A percentile compares a stretch with the other conserved stretches of the same genome.
Evolutionary conservation across 1,140 invertebrate species (phyloP).

Genomic region (Drosophila rhopaloa): DNA sequence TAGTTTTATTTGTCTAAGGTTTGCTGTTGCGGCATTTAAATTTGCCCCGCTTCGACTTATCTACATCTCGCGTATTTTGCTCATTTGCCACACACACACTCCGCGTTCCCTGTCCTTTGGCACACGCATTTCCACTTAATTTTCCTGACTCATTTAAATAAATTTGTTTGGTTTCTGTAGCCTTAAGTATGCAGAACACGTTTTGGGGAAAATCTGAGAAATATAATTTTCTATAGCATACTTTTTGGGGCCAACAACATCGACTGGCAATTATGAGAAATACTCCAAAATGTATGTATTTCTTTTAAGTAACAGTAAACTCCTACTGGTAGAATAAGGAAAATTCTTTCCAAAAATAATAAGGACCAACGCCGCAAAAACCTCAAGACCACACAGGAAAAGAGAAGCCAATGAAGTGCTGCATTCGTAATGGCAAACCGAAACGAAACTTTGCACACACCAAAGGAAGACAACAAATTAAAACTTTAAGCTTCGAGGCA

Average conservation of each 20-base stretch:
- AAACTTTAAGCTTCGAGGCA: constrained; percentile 53
- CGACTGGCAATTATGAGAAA: constrained; percentile 40
- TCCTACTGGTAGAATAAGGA: constrained; percentile 7
- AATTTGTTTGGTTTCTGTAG: constrained; percentile 50
- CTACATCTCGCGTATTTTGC: constrained; percentile 65
- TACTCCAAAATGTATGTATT: constrained; percentile 33
- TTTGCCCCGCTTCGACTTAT: constrained; percentile 51
- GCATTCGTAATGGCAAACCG: constrained; percentile 10
- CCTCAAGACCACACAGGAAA: constrained; percentile 26
- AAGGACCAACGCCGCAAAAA: constrained; percentile 26
- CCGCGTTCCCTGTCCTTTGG: not conserved
- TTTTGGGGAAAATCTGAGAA: constrained; percentile 17
- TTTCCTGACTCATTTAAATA: constrained; percentile 76
- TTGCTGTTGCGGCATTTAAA: constrained; percentile 48
- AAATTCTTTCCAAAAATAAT: constrained; percentile 5
- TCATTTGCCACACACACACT: constrained; percentile 19
- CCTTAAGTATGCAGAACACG: constrained; percentile 19
- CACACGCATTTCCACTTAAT: constrained; percentile 59
- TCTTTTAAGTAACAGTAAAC: constrained; percentile 2
- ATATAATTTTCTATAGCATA: constrained; percentile 36
- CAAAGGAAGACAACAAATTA: constrained; percentile 50
- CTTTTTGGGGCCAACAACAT: constrained; percentile 19
- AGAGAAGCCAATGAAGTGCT: constrained; percentile 41
- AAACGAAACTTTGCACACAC: constrained; percentile 12
- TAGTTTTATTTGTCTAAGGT: constrained; percentile 77